Evolutionary conservation across 2,797 vertebrate species (phyloP).

Genomic region (Xiphorhynchus erythropygius): DNA sequence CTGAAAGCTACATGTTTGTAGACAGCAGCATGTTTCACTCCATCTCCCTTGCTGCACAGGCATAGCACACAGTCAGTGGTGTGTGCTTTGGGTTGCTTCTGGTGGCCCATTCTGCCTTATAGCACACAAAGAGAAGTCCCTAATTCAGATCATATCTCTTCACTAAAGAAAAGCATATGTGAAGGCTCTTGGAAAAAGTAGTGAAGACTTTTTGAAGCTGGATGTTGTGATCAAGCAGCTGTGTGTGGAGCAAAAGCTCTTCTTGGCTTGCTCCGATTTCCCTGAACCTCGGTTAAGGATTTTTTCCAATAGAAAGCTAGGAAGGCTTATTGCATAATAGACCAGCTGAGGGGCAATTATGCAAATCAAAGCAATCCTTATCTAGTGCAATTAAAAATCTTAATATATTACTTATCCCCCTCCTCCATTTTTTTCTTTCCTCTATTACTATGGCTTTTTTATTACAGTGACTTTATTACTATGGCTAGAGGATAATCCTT

Average conservation of each 20-base stretch:
- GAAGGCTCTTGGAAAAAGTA: neutral
- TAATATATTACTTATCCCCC: neutral
- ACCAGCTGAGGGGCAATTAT: neutral
- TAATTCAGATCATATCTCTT: neutral
- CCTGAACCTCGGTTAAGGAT: neutral
- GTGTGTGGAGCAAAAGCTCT: neutral
- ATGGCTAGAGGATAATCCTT: neutral
- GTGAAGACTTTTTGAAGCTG: neutral
- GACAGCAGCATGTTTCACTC: neutral
- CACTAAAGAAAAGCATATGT: neutral
- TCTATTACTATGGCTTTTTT: neutral
- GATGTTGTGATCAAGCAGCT: accelerated
- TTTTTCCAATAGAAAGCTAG: neutral
- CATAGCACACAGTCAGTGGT: accelerated
- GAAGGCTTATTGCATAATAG: neutral
- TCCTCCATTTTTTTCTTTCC: neutral
- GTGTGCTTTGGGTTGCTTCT: neutral
- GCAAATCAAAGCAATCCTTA: neutral
- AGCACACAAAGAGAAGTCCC: neutral
- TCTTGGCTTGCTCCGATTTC: neutral
- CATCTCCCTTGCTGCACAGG: accelerated
- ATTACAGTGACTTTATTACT: neutral
- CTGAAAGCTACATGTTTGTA: neutral
- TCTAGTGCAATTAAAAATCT: neutral
- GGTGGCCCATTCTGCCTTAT: neutral